These are phyloP conservation scores for Amazona guildingii DNA, from an alignment of 2,113 vertebrate species.

Conservation along the genomic window DNA sequence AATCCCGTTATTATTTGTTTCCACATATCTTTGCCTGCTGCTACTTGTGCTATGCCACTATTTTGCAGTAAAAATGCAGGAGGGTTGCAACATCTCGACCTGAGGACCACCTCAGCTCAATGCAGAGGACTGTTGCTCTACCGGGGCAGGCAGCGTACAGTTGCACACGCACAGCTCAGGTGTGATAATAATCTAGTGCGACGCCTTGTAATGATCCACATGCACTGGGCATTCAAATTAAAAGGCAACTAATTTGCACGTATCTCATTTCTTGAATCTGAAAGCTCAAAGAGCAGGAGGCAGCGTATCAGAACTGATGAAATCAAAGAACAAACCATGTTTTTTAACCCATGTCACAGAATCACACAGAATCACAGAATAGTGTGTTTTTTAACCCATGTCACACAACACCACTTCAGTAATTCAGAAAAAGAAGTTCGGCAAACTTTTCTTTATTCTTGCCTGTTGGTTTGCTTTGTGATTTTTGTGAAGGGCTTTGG, in stretches of 20 bases:
- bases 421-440: not conserved
- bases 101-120: not conserved
- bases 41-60: not conserved
- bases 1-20: not conserved
- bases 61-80: not conserved
- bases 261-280: not conserved
- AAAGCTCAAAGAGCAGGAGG: not conserved
- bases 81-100: not conserved
- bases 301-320: not conserved
- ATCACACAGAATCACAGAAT: too few species aligned
- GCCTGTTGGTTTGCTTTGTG: not conserved
- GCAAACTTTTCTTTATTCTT: not conserved
- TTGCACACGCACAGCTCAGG: rapidly evolving
- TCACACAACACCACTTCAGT: not conserved
- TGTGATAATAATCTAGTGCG: not conserved
- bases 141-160: rapidly evolving
- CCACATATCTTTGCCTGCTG: not conserved
- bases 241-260: not conserved
- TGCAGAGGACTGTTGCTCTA: not conserved
- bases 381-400: not conserved
- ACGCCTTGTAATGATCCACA: not conserved
- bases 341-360: not conserved
- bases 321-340: not conserved
- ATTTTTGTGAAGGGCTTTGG: not conserved
- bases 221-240: not conserved